Percentiles rank a stretch among this genome's conserved stretches.
phyloP scores from a whole-genome alignment of 1,140 invertebrate species.

The Drepana arcuata region DNA sequence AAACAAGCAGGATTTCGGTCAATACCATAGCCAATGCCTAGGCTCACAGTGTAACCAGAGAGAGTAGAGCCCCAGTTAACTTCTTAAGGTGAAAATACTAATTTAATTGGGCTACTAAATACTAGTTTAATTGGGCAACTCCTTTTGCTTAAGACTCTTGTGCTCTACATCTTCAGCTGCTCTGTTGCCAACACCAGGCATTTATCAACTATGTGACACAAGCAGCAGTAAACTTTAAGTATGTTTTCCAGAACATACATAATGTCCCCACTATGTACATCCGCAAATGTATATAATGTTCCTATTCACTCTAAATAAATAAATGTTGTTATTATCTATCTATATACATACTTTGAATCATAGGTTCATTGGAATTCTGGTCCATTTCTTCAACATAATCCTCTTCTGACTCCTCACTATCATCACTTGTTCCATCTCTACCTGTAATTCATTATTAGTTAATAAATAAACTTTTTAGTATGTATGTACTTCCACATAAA shows the following conservation, averaged over 20 bases:
- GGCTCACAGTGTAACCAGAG: no score
- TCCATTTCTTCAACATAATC: constrained; percentile 23
- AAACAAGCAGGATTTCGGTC: not conserved
- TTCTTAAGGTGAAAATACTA: not conserved
- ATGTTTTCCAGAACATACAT: not conserved
- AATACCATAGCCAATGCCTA: no score
- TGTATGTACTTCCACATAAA: not conserved
- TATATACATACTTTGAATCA: constrained; percentile 22
- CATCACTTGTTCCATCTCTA: constrained; percentile 21
- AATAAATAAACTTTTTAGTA: not conserved
- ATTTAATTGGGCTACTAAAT: not conserved
- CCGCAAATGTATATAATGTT: not conserved
- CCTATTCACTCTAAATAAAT: not conserved
- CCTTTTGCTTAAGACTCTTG: no score
- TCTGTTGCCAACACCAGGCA: no score
- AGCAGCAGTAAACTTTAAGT: not conserved
- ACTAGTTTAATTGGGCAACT: no score
- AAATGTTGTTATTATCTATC: not conserved
- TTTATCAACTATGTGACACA: no score
- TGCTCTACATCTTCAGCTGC: no score
- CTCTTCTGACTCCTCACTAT: constrained; percentile 20
- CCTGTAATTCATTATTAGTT: constrained; percentile 14
- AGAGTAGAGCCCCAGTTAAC: not conserved
- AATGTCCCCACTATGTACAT: not conserved
- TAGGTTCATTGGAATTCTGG: constrained; percentile 18